Percentiles rank a stretch among this genome's conserved stretches.
These are phyloP conservation scores for Periophthalmodon schlosseri DNA, from an alignment of 2,113 vertebrate species.

Conservation along the genomic window DNA sequence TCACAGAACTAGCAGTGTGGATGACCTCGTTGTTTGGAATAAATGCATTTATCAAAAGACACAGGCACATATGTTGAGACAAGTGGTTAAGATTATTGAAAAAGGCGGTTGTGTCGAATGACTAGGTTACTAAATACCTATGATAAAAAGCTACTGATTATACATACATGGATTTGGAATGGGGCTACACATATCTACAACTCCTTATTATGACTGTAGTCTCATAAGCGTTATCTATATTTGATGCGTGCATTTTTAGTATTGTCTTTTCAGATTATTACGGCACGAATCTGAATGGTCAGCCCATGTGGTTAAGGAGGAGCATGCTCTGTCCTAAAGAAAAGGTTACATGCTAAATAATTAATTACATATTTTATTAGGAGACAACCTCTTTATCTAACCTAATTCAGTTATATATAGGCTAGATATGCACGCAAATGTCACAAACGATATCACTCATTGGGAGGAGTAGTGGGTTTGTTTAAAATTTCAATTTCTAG, in stretches of 20 bases:
- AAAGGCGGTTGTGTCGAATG: background rate
- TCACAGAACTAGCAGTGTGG: background rate
- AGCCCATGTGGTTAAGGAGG: background rate
- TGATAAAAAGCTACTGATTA: background rate
- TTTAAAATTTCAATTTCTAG: background rate
- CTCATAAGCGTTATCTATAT: background rate
- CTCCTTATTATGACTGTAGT: too few relatives aligned
- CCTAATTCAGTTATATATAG: background rate
- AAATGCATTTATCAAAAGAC: background rate
- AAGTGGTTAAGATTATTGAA: background rate
- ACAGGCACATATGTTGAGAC: background rate
- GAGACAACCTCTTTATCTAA: background rate
- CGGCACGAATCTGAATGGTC: background rate
- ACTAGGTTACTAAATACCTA: too few relatives aligned
- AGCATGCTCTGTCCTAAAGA: background rate
- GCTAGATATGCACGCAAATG: background rate
- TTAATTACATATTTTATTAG: background rate
- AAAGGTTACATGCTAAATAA: conserved; percentile 2
- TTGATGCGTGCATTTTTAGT: background rate
- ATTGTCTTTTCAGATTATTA: background rate
- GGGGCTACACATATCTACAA: background rate
- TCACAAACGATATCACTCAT: background rate
- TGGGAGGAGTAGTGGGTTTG: background rate
- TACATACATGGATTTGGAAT: background rate
- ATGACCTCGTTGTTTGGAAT: background rate